Evolutionary conservation across 2,888 invertebrate genomes (phyloP), one percentile per base, ranked within the genome.

Genomic region (Cheilosia vernalis): DNA sequence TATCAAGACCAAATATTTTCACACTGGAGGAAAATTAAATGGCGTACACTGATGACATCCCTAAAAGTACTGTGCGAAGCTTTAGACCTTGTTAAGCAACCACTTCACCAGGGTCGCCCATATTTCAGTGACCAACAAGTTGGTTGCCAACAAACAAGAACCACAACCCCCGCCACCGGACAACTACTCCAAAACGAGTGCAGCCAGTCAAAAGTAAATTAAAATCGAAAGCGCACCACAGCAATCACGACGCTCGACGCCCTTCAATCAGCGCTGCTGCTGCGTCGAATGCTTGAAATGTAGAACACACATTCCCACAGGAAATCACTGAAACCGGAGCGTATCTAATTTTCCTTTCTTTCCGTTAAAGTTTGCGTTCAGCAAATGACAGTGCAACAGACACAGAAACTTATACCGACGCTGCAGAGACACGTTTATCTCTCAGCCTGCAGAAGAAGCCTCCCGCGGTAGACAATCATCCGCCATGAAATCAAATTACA

Each of bases 271-370:
- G n/a, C 13, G 40, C 24, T 4, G 9, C 61, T 24, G 19, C 61
- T 24, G 27, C 27, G n/a, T 17, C 42, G 44, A n/a, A 10, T 33
- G 7, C 27, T 33, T 37, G 58, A 67, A 77, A 72, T 70, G 40
- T 58, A 21, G 56, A 64, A 60, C 72, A 58, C 70, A 53, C 63
- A 70, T 64, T 56, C 47, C 51, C 58, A 72, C 64, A 56, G 61
- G 64, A 70, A 58, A 70, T 64, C 30, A 30, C 70, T 49, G 64
- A 70, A 79, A 79, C 70, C 64, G 55, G 63, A 70, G 72, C 64
- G 64, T 44, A 66, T 72, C 82, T 70, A 77, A 82, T 82, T 82
- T 82, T 82, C 55, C 51, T 66, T 82, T 72, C 77, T 53, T 76
- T 74, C 56, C 80, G 24, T 27, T 21, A 19, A 73, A 60, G 40